phyloP scores from a whole-genome alignment of 1,140 invertebrate genomes.

The Pseudomyrmex pallidus region DNA sequence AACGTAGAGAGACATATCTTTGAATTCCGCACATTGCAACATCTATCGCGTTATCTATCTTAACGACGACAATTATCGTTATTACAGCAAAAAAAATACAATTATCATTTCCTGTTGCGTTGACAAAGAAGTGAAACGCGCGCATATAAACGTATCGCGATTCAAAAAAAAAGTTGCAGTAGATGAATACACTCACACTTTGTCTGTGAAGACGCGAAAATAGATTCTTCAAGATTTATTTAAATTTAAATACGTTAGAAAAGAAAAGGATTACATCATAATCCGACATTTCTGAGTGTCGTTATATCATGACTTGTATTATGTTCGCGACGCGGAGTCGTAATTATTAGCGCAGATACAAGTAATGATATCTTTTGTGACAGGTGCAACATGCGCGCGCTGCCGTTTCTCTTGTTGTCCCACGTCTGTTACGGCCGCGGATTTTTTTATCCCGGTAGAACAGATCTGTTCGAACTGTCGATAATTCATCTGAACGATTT shows the following conservation, averaged over 20 bases:
- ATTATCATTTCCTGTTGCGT: slow-evolving; percentile 10
- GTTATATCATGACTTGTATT: too few relatives aligned
- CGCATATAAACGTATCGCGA: neutral
- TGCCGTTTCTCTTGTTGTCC: slow-evolving; percentile 29
- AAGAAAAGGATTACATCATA: too few relatives aligned
- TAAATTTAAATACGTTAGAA: too few relatives aligned
- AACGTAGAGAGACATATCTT: neutral
- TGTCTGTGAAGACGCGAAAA: neutral
- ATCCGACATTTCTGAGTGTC: too few relatives aligned
- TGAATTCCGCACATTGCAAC: neutral
- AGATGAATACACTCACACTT: neutral
- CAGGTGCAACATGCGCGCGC: slow-evolving; percentile 36
- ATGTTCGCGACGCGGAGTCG: too few relatives aligned
- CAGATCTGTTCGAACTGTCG: slow-evolving; percentile 88
- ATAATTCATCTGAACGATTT: slow-evolving; percentile 94
- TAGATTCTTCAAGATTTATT: neutral
- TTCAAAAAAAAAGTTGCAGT: neutral
- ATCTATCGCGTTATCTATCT: neutral
- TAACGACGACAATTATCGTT: neutral
- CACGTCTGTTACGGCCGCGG: slow-evolving; percentile 57
- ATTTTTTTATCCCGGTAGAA: slow-evolving; percentile 68
- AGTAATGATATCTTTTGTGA: neutral
- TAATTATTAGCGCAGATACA: too few relatives aligned
- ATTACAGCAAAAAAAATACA: slow-evolving; percentile 6
- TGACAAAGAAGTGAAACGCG: slow-evolving; percentile 1